These are phyloP conservation scores for Metacarcinus magister DNA, from an alignment of 2,888 invertebrate genomes.

Conservation along the genomic window DNA sequence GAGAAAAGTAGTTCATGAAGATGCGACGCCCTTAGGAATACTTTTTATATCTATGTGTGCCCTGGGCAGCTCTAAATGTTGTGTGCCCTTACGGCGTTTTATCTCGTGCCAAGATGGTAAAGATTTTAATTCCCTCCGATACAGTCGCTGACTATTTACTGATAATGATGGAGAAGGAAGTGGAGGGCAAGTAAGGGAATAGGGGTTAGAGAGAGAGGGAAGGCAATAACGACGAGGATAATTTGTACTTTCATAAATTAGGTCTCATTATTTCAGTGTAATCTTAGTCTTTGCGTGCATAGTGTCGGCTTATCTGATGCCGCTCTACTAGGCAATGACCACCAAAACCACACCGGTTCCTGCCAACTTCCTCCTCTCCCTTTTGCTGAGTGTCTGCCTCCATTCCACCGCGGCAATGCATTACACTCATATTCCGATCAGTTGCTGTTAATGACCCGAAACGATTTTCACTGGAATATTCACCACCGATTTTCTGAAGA, in stretches of 20 bases:
- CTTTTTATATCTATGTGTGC: neutral
- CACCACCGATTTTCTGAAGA: neutral
- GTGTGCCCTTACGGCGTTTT: neutral
- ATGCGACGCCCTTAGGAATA: neutral
- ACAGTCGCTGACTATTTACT: neutral
- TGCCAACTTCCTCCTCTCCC: neutral
- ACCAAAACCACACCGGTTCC: neutral
- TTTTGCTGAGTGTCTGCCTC: neutral
- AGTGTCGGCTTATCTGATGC: conserved; percentile 9
- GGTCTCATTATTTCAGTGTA: neutral
- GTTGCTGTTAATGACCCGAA: neutral
- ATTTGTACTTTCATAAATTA: conserved; percentile 42
- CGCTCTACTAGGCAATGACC: neutral
- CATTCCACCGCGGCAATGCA: neutral
- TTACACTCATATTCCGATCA: neutral
- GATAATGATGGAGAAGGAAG: neutral
- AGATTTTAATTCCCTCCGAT: neutral
- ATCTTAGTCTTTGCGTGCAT: neutral
- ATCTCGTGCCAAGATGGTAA: neutral
- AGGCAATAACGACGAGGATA: neutral
- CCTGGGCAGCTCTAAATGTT: neutral
- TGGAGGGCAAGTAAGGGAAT: neutral
- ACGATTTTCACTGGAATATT: neutral
- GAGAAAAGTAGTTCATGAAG: neutral
- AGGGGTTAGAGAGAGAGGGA: neutral